Evolutionary conservation across 2,797 vertebrate species (phyloP).

Genomic region (Buphagus erythrorhynchus): DNA sequence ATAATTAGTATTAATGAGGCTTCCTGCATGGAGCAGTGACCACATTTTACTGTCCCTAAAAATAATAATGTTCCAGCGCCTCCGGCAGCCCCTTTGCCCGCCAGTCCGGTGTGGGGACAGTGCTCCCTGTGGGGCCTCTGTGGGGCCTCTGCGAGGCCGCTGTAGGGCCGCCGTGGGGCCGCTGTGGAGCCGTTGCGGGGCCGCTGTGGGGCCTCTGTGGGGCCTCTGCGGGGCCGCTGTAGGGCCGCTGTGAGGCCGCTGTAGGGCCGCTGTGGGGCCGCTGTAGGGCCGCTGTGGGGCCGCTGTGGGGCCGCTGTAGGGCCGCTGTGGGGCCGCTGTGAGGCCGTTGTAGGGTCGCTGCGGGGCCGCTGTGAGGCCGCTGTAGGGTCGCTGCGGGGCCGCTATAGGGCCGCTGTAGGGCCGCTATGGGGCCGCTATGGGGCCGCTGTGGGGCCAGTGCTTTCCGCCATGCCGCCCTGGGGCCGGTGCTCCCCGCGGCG

Average conservation of each 20-base stretch:
- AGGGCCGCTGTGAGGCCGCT: neutral
- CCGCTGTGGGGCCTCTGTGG: neutral
- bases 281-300: neutral
- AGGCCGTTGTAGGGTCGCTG: neutral
- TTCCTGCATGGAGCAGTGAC: neutral
- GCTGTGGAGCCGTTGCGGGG: neutral
- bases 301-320: too few relatives aligned
- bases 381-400: neutral
- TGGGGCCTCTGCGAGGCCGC: too few relatives aligned
- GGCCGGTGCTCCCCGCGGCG: rapidly evolving
- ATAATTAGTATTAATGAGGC: neutral
- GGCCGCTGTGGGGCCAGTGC: too few relatives aligned
- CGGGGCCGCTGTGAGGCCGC: too few relatives aligned
- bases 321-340: too few relatives aligned
- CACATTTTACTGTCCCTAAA: neutral
- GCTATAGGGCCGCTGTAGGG: neutral
- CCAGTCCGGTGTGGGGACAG: too few relatives aligned
- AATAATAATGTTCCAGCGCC: neutral
- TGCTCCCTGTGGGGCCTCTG: too few relatives aligned
- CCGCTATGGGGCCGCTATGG: neutral
- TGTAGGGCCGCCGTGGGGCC: neutral
- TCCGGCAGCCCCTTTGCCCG: neutral
- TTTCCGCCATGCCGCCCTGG: neutral
- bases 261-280: too few relatives aligned
- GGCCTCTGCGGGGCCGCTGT: too few relatives aligned